Evolutionary conservation across 2,797 vertebrate species (phyloP), one percentile per base, ranked within the genome.

Genomic region (Acestrorhynchus altus): DNA sequence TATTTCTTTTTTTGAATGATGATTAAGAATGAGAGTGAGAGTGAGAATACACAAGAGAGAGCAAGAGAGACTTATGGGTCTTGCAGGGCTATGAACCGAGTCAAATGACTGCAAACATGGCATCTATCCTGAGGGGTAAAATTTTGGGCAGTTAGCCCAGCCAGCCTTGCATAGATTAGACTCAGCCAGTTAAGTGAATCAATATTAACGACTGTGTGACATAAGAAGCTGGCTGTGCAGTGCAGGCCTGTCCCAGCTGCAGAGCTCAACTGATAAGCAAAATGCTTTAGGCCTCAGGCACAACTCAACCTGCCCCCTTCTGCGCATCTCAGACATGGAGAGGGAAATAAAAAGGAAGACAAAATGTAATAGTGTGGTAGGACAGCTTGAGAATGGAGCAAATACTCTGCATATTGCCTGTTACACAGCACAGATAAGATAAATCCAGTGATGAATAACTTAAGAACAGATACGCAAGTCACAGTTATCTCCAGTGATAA

Each of bases 131-230:
- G 63, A 61, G 24, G 42, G 35, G 69, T 70, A 42, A 83, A 72
- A 78, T 54, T 26, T 60, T 78, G 63, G 52, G 47, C 52, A 26
- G 68, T 47, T 35, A 44, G 46, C 20, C 74, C 35, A 31, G 47
- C 64, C 71, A 60, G 40, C 8, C 56, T 61, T 59, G 63, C n/a
- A 74, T 61, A 76, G 82, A 81, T 81, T 79, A 69, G 60, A 42
- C 46, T 83, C 57, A 81, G 85, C 72, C 79, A 79, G 63, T 77
- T 81, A 78, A 72, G 71, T 60, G 66, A 84, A 74, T 81, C 74
- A 76, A 86, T 85, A 86, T 86, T 83, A 89, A 78, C 79, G 83
- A 82, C 61, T 69, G 70, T 65, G 73, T 72, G 77, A 88, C 80
- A 75, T 81, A 86, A 82, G 47, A 81, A 71, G 61, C 78, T 26